Conservation (phyloP, 2,797 vertebrate genomes). For the Okamejei kenojei region DNA sequence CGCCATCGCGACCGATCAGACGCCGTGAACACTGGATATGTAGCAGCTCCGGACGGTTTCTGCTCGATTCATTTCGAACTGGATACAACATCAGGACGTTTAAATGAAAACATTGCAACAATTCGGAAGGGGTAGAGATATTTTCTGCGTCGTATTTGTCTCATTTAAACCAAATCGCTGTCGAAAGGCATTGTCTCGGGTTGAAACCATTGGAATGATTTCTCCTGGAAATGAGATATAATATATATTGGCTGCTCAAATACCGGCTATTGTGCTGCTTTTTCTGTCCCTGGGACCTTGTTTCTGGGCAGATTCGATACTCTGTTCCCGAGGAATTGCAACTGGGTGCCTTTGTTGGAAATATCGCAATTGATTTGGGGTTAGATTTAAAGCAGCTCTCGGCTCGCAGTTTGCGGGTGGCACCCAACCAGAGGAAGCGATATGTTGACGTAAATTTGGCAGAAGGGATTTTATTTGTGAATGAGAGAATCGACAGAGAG, state of each 20-base stretch:
- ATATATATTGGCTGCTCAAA: too few relatives aligned
- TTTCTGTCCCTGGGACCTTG: too few relatives aligned
- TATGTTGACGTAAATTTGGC: conserved; percentile 77
- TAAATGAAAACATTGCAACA: too few relatives aligned
- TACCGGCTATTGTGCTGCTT: too few relatives aligned
- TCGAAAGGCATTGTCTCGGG: too few relatives aligned
- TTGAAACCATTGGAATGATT: too few relatives aligned
- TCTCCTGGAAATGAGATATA: too few relatives aligned
- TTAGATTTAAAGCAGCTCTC: conserved; percentile 67
- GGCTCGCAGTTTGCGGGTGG: conserved; percentile 68
- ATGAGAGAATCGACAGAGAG: conserved; percentile 82
- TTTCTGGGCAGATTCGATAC: conserved; percentile 54
- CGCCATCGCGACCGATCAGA: background rate
- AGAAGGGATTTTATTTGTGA: conserved; percentile 75
- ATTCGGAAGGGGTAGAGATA: background rate
- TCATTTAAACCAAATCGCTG: too few relatives aligned
- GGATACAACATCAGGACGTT: background rate
- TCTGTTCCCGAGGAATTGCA: conserved; percentile 81
- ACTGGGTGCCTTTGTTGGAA: conserved; percentile 81
- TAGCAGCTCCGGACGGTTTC: background rate
- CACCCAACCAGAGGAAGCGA: conserved; percentile 65
- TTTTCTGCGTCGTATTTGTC: background rate
- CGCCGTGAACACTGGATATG: background rate
- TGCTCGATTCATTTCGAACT: background rate
- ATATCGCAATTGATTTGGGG: conserved; percentile 47